Conservation (phyloP, 2,888 invertebrate species). For the Hirtodrosophila cameraria region DNA sequence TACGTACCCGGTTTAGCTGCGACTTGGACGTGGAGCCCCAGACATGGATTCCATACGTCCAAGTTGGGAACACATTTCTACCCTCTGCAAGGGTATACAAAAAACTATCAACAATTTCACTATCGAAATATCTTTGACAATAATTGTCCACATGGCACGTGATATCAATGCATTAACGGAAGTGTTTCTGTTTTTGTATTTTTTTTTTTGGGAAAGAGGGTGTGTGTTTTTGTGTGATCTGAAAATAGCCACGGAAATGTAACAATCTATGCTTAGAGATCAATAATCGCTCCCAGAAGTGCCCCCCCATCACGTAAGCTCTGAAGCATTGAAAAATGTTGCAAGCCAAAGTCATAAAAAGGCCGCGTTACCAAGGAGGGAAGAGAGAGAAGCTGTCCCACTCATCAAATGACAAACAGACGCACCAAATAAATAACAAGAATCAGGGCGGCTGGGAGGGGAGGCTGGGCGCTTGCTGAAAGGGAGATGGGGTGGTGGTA, state of each 20-base stretch:
- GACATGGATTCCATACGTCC: too few species aligned
- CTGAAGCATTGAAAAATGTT: conserved; percentile 59
- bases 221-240: not conserved
- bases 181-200: conserved; percentile 50
- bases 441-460: conserved; percentile 2
- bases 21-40: too few species aligned
- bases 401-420: conserved; percentile 71
- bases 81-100: too few species aligned
- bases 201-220: not conserved
- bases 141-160: conserved; percentile 48
- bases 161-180: conserved; percentile 72
- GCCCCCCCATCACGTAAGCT: conserved; percentile 41
- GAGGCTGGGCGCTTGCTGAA: not conserved
- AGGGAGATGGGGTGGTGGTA: not conserved
- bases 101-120: not conserved
- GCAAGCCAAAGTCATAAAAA: conserved; percentile 53
- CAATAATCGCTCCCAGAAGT: conserved; percentile 64
- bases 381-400: conserved; percentile 6
- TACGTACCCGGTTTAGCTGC: too few species aligned
- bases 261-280: conserved; percentile 69
- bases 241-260: conserved; percentile 66
- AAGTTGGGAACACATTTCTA: too few species aligned
- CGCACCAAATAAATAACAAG: conserved; percentile 75
- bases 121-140: conserved; percentile 15
- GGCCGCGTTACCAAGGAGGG: conserved; percentile 15